Evolutionary conservation across 2,797 vertebrate genomes (phyloP).

Genomic region (Lemur catta): DNA sequence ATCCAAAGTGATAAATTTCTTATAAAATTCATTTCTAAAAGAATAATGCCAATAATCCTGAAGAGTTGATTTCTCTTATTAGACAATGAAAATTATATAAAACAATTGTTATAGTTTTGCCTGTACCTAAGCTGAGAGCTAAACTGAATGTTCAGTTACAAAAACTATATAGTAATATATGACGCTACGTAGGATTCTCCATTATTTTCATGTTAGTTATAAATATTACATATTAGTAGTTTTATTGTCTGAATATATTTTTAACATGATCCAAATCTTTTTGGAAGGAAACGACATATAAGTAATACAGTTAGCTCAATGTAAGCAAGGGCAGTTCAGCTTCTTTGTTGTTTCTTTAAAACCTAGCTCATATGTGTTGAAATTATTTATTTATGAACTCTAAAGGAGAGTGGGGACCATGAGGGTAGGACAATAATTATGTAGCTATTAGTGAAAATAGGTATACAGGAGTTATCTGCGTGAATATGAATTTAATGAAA

Average conservation of each 20-base stretch:
- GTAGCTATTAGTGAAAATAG: neutral
- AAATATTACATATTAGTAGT: neutral
- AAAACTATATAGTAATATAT: neutral
- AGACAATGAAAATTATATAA: neutral
- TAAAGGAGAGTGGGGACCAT: neutral
- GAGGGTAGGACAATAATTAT: neutral
- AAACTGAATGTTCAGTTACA: neutral
- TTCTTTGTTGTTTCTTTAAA: neutral
- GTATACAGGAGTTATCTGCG: neutral
- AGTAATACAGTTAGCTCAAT: neutral
- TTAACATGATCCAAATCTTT: neutral
- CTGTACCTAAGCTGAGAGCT: neutral
- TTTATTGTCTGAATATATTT: neutral
- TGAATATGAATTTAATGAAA: neutral
- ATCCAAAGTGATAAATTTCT: neutral
- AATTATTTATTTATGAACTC: neutral
- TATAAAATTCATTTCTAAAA: slow-evolving; percentile 41
- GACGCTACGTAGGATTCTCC: neutral
- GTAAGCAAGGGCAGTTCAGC: neutral
- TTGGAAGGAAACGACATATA: neutral
- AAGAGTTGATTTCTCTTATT: slow-evolving; percentile 14
- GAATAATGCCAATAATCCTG: neutral
- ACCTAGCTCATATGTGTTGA: neutral
- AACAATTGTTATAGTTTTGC: neutral
- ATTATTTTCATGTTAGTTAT: neutral